Evolutionary conservation across 1,140 invertebrate genomes (phyloP).

Genomic region (Drosophila guanche): DNA sequence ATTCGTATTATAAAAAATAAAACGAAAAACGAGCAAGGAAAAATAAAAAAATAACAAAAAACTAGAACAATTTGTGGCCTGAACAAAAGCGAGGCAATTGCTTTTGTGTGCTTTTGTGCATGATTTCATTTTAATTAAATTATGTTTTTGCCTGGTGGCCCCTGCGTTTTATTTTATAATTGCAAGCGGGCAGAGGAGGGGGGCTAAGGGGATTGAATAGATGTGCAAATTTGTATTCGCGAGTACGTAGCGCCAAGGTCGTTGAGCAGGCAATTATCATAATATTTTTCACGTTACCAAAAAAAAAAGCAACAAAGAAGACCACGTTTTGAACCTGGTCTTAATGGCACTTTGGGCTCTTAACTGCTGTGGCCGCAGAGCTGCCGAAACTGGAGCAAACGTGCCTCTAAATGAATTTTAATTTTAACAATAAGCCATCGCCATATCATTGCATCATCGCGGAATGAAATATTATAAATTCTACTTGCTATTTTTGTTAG

Average conservation of each 20-base stretch:
- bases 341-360: slow-evolving; percentile 50
- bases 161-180: slow-evolving; percentile 66
- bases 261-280: slow-evolving; percentile 70
- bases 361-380: slow-evolving; percentile 25
- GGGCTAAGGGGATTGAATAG: slow-evolving; percentile 16
- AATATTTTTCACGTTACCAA: slow-evolving; percentile 58
- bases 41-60: slow-evolving; percentile 51
- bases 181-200: slow-evolving; percentile 55
- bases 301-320: slow-evolving; percentile 35
- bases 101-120: slow-evolving; percentile 58
- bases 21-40: slow-evolving; percentile 37
- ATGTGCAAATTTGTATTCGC: slow-evolving; percentile 75
- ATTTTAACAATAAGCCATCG: slow-evolving; percentile 51
- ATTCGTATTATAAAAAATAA: slow-evolving; percentile 58
- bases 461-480: slow-evolving; percentile 71
- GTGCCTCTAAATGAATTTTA: slow-evolving; percentile 70
- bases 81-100: slow-evolving; percentile 77
- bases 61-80: slow-evolving; percentile 77
- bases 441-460: slow-evolving; percentile 70
- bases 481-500: slow-evolving; percentile 75
- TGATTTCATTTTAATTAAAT: slow-evolving; percentile 83
- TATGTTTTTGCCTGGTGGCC: slow-evolving; percentile 63
- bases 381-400: slow-evolving; percentile 76
- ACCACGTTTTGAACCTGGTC: slow-evolving; percentile 39
- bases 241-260: slow-evolving; percentile 73